Evolutionary conservation across 2,797 vertebrate genomes (phyloP).

Genomic region (Intellagama lesueurii): DNA sequence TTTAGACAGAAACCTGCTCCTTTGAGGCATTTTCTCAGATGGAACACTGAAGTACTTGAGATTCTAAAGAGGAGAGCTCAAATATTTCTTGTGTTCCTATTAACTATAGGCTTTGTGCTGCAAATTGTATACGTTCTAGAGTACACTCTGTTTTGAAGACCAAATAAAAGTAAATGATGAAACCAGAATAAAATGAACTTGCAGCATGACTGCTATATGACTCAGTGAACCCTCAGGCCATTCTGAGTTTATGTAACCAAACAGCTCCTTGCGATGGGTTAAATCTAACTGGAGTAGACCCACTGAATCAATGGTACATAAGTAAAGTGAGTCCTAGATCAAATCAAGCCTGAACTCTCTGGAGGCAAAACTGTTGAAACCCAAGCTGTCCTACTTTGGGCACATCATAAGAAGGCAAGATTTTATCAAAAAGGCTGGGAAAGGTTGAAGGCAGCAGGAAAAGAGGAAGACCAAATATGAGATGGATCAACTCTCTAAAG

Average conservation of each 20-base stretch:
- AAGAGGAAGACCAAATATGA: too few relatives aligned
- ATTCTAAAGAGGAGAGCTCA: slow-evolving; percentile 19
- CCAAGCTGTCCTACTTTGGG: too few relatives aligned
- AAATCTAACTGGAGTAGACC: too few relatives aligned
- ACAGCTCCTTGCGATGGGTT: too few relatives aligned
- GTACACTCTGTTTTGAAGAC: slow-evolving; percentile 31
- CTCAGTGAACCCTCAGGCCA: not conserved
- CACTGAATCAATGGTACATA: too few relatives aligned
- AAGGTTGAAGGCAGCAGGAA: too few relatives aligned
- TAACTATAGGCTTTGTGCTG: not conserved
- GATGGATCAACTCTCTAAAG: too few relatives aligned
- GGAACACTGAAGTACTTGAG: slow-evolving; percentile 15
- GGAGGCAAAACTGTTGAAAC: too few relatives aligned
- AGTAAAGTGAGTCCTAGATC: too few relatives aligned
- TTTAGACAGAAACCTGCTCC: slow-evolving; percentile 26
- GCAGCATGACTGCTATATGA: not conserved
- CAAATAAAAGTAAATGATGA: not conserved
- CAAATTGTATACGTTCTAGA: not conserved
- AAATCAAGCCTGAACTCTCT: too few relatives aligned
- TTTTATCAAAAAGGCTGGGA: too few relatives aligned
- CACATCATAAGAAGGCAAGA: too few relatives aligned
- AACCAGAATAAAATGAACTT: not conserved
- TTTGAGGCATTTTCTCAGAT: slow-evolving; percentile 28
- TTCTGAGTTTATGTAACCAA: not conserved
- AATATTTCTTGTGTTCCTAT: not conserved